A percentile compares a stretch with the other conserved stretches of the same genome.
Conservation (phyloP, 1,140 invertebrate genomes). For the Bombus cullumanus region DNA sequence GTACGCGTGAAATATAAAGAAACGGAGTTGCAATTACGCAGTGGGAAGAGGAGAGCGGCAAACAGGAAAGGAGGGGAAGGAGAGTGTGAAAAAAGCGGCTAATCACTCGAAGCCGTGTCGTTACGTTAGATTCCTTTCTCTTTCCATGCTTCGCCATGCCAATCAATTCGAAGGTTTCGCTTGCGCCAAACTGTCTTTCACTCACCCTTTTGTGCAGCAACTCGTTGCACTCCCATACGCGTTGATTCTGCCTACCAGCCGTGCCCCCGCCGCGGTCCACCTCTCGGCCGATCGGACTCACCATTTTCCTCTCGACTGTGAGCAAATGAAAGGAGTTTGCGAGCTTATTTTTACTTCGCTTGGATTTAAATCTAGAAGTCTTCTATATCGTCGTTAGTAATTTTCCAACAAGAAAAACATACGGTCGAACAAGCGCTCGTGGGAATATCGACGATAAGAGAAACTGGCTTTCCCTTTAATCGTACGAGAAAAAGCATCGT, state of each 20-base stretch:
- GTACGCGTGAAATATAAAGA: conserved; percentile 20
- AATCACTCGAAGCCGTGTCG: conserved; percentile 44
- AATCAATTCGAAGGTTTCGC: conserved; percentile 60
- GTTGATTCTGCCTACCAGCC: conserved; percentile 49
- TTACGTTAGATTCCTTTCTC: conserved; percentile 55
- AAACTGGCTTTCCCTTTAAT: background rate
- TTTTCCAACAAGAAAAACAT: background rate
- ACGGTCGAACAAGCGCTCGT: too few species aligned
- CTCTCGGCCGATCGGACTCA: conserved; percentile 68
- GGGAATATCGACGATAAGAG: background rate
- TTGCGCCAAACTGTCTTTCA: conserved; percentile 44
- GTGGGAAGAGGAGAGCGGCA: background rate
- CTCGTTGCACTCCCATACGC: conserved; percentile 65
- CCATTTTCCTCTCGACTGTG: conserved; percentile 71
- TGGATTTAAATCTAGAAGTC: background rate
- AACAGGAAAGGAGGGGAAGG: background rate
- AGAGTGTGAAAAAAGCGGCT: conserved; percentile 35
- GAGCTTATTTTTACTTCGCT: too few species aligned
- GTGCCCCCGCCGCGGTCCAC: conserved; percentile 67
- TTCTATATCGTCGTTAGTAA: background rate
- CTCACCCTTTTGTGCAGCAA: conserved; percentile 75
- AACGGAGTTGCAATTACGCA: background rate
- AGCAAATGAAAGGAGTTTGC: conserved; percentile 18
- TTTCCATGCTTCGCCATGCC: conserved; percentile 68
- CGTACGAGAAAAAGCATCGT: background rate